phyloP scores from a whole-genome alignment of 2,797 vertebrate species.

The Melanotaenia maccullochi region DNA sequence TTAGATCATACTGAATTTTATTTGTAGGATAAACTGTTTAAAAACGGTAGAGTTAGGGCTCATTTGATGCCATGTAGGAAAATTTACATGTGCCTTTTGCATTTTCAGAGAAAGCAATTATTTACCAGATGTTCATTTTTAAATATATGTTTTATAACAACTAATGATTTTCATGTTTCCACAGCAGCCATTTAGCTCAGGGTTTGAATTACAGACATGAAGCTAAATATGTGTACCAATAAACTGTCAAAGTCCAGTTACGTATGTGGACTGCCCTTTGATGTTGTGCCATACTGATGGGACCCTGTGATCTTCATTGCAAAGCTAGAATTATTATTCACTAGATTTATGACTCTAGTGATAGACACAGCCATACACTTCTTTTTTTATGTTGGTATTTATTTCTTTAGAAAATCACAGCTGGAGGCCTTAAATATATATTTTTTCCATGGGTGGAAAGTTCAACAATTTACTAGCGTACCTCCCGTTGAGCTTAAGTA shows the following conservation, averaged over 20 bases:
- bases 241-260: constrained; percentile 17
- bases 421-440: constrained; percentile 19
- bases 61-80: background rate
- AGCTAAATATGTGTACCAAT: background rate
- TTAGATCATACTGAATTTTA: background rate
- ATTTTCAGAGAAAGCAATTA: constrained; percentile 4
- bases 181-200: constrained; percentile 18
- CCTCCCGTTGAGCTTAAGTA: background rate
- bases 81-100: background rate
- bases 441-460: constrained; percentile 10
- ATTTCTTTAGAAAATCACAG: background rate
- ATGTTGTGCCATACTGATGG: constrained; percentile 35
- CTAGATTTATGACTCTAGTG: constrained; percentile 17
- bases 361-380: constrained; percentile 12
- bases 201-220: constrained; percentile 9
- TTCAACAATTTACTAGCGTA: background rate
- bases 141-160: constrained; percentile 2
- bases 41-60: constrained; percentile 1
- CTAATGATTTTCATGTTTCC: constrained; percentile 7
- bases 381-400: constrained; percentile 11
- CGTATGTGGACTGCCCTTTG: constrained; percentile 33
- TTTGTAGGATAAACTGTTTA: background rate
- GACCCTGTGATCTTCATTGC: constrained; percentile 22
- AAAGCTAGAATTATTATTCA: constrained; percentile 17
- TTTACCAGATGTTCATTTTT: constrained; percentile 4